Percentiles rank a stretch among this genome's conserved stretches.
Evolutionary conservation across 2,113 vertebrate species (phyloP).

Genomic region (Xerus inauris): DNA sequence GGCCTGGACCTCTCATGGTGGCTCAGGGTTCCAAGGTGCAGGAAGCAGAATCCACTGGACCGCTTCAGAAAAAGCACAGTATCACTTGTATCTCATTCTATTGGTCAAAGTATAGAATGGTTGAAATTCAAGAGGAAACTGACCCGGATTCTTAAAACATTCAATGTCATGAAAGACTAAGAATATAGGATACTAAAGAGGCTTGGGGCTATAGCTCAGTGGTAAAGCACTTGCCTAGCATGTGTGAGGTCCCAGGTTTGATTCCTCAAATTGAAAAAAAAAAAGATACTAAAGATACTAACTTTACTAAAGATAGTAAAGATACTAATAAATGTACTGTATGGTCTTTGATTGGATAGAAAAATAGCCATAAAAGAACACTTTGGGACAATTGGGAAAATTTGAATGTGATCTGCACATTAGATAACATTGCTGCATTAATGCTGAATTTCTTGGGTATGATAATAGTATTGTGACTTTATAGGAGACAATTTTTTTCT

Average conservation of each 20-base stretch:
- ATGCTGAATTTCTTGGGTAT: background rate
- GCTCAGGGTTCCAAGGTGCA: background rate
- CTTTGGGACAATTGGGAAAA: background rate
- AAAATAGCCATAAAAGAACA: background rate
- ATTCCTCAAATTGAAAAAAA: background rate
- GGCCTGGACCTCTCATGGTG: background rate
- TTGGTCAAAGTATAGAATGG: background rate
- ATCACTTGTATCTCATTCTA: background rate
- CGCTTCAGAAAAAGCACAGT: background rate
- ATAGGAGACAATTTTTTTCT: background rate
- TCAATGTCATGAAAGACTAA: background rate
- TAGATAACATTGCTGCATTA: slow-evolving; percentile 3
- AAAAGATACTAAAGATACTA: background rate
- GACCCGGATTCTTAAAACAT: background rate
- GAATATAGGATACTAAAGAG: background rate
- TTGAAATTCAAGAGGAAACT: background rate
- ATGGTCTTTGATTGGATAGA: background rate
- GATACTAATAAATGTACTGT: background rate
- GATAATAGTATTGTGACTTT: background rate
- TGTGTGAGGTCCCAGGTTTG: too few species aligned
- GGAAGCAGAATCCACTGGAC: background rate
- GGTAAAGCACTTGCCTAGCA: background rate
- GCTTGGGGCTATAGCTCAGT: background rate
- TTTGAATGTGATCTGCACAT: slow-evolving; percentile 14
- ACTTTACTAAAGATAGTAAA: background rate